These are phyloP conservation scores for Pseudobourletiella spinata DNA, from an alignment of 1,140 invertebrate species.

Conservation along the genomic window DNA sequence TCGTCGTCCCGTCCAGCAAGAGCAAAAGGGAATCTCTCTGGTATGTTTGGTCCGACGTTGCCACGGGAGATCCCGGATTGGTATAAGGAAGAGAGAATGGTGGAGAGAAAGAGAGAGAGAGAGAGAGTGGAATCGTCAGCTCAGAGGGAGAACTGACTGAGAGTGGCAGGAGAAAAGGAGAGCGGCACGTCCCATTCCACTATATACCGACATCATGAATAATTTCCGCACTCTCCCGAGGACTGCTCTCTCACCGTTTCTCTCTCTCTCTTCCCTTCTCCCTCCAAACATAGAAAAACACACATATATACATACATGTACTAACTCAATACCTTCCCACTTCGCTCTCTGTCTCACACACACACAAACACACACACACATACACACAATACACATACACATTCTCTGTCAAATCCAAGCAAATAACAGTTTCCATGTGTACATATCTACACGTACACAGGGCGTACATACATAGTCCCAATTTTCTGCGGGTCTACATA, in stretches of 20 bases:
- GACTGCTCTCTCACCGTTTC: slow-evolving; percentile 3
- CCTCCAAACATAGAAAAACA: background rate
- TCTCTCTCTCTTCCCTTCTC: too few relatives aligned
- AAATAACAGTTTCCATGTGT: background rate
- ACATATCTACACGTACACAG: background rate
- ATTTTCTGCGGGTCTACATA: background rate
- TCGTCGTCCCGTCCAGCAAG: background rate
- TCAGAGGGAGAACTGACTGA: slow-evolving; percentile 5
- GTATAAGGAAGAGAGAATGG: too few relatives aligned
- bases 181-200: slow-evolving; percentile 26
- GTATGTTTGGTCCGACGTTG: slow-evolving; percentile 26
- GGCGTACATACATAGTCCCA: background rate
- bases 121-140: slow-evolving; percentile 4
- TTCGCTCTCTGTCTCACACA: too few relatives aligned
- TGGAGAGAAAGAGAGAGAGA: slow-evolving; percentile 9
- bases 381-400: too few relatives aligned
- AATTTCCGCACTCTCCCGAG: slow-evolving; percentile 22
- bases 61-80: slow-evolving; percentile 11
- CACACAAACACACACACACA: too few relatives aligned
- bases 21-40: slow-evolving; percentile 8
- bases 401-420: background rate
- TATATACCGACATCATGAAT: slow-evolving; percentile 33
- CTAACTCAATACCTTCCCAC: slow-evolving; percentile 1
- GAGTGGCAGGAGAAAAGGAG: slow-evolving; percentile 17
- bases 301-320: background rate